phyloP scores from a whole-genome alignment of 2,797 vertebrate species.

The Hoplostethus mediterraneus region DNA sequence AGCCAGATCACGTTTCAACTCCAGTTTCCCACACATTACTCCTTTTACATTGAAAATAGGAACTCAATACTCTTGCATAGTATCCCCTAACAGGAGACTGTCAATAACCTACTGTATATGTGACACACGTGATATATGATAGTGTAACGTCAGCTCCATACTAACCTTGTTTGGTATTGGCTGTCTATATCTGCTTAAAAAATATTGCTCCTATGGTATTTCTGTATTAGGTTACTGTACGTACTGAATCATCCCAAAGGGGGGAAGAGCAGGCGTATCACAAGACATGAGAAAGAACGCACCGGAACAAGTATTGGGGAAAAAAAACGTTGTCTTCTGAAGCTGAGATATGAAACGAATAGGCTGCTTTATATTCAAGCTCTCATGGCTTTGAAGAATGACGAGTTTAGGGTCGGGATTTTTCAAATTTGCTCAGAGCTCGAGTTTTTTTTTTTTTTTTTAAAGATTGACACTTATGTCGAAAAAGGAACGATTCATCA shows the following conservation, averaged over 20 bases:
- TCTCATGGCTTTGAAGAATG: constrained; percentile 45
- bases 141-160: constrained; percentile 68
- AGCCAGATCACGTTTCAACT: constrained; percentile 69
- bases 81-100: constrained; percentile 69
- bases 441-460: no score
- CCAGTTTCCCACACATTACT: constrained; percentile 60
- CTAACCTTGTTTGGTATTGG: constrained; percentile 67
- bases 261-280: constrained; percentile 40
- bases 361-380: constrained; percentile 14
- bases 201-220: constrained; percentile 53
- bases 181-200: constrained; percentile 63
- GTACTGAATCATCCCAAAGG: constrained; percentile 60
- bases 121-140: constrained; percentile 71
- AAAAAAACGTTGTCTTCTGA: constrained; percentile 24
- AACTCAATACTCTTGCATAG: constrained; percentile 54
- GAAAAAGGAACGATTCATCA: constrained; percentile 40
- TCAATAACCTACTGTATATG: constrained; percentile 70
- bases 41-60: constrained; percentile 58
- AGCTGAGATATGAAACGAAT: constrained; percentile 45
- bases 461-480: constrained; percentile 14
- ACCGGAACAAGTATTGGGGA: constrained; percentile 12
- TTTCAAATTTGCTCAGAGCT: constrained; percentile 33
- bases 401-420: constrained; percentile 8
- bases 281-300: constrained; percentile 52
- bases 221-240: constrained; percentile 66